Percentiles rank a stretch among this genome's conserved stretches.
Conservation (phyloP, 1,140 invertebrate genomes). For the Rhagoletis zephyria region DNA sequence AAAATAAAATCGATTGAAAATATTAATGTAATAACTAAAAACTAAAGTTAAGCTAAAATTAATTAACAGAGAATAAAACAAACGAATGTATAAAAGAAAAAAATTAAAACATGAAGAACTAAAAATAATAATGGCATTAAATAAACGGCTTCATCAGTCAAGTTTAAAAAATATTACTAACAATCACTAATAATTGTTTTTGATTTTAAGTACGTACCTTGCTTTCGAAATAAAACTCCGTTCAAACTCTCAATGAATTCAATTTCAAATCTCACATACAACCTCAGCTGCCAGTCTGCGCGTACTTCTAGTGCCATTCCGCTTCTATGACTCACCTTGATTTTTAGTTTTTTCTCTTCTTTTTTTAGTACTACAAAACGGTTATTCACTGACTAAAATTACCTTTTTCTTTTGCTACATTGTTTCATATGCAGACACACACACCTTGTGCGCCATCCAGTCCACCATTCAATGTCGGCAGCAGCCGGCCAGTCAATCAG, state of each 20-base stretch:
- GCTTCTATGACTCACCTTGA: conserved; percentile 8
- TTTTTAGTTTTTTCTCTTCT: background rate
- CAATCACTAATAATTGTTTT: background rate
- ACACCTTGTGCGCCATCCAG: background rate
- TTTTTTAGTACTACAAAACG: background rate
- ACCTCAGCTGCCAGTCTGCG: background rate
- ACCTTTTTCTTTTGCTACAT: background rate
- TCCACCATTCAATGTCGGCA: background rate
- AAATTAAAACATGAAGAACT: no score
- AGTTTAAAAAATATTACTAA: no score
- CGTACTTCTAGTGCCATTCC: background rate
- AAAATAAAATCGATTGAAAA: no score
- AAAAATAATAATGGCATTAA: no score
- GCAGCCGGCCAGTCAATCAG: background rate
- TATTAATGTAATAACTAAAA: no score
- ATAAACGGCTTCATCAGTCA: no score
- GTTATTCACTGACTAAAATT: background rate
- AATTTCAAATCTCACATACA: conserved; percentile 7
- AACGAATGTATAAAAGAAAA: no score
- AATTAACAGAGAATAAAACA: no score
- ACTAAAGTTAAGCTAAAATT: no score
- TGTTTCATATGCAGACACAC: background rate
- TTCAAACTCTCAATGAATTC: no score
- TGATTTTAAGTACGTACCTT: background rate
- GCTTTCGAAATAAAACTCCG: background rate